Percentiles rank a stretch among this genome's conserved stretches.
Evolutionary conservation across 92 coral and sea anemone genomes (phyloP).

Genomic region (Epizoanthus scotinus): DNA sequence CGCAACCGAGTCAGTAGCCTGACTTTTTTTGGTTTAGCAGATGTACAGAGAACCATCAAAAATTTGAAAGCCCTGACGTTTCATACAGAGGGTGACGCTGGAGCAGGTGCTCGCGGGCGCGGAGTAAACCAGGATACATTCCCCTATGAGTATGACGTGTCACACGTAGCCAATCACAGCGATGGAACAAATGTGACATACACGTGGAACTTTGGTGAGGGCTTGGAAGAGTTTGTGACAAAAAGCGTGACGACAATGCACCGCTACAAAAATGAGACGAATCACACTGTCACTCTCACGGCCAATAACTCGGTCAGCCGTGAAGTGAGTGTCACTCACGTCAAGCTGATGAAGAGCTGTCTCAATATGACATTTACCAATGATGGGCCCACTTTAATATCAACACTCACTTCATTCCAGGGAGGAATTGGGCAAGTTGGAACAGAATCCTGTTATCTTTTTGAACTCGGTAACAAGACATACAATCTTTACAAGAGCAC

Average conservation of each 20-base stretch:
- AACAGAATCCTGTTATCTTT: constrained; percentile 70
- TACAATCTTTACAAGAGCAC: constrained; percentile 59
- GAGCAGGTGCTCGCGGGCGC: constrained; percentile 65
- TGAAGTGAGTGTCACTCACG: constrained; percentile 35
- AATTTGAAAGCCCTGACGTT: constrained; percentile 43
- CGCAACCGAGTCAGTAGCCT: constrained; percentile 56
- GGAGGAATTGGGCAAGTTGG: constrained; percentile 68
- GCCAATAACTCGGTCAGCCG: constrained; percentile 81
- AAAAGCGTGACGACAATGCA: constrained; percentile 36
- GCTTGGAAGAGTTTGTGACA: constrained; percentile 38
- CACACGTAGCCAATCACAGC: constrained; percentile 48
- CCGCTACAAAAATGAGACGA: constrained; percentile 23
- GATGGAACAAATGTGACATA: constrained; percentile 78
- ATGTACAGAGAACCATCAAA: constrained; percentile 77
- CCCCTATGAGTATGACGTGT: constrained; percentile 67
- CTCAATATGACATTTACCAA: constrained; percentile 56
- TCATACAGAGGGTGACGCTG: constrained; percentile 72
- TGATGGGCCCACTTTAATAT: constrained; percentile 60
- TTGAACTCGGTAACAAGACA: constrained; percentile 73
- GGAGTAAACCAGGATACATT: constrained; percentile 61
- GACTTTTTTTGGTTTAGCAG: constrained; percentile 53
- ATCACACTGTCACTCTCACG: constrained; percentile 35
- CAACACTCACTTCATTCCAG: constrained; percentile 45
- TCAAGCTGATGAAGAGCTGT: constrained; percentile 67
- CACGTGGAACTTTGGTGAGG: constrained; percentile 69